A percentile compares a stretch with the other conserved stretches of the same genome.
Conservation (phyloP, 1,140 invertebrate genomes). For the Apis laboriosa region DNA sequence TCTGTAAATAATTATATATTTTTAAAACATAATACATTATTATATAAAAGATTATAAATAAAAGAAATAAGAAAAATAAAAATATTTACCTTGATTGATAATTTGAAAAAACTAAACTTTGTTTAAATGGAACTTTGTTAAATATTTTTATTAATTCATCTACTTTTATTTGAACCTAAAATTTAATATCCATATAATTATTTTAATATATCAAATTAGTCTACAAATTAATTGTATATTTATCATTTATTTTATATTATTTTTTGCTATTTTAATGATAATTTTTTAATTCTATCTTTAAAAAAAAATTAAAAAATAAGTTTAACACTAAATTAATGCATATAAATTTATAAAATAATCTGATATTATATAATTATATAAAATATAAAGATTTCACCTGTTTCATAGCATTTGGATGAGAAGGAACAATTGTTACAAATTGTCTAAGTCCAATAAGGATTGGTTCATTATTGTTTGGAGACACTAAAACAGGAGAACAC, state of each 20-base stretch:
- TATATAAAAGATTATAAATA: conserved; percentile 13
- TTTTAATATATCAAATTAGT: neutral
- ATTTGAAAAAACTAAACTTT: conserved; percentile 95
- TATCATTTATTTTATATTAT: neutral
- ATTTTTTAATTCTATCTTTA: neutral
- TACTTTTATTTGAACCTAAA: conserved; percentile 85
- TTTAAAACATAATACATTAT: neutral
- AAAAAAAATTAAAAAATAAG: neutral
- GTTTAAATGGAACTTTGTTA: conserved; percentile 88
- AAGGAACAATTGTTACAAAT: conserved; percentile 84
- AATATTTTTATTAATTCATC: conserved; percentile 87
- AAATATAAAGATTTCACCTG: conserved; percentile 75
- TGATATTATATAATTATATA: neutral
- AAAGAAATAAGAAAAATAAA: conserved; percentile 39
- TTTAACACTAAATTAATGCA: neutral
- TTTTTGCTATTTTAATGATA: neutral
- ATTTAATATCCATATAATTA: conserved; percentile 41
- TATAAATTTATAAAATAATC: neutral
- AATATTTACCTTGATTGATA: conserved; percentile 86
- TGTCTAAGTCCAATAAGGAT: conserved; percentile 90
- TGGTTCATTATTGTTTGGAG: conserved; percentile 83
- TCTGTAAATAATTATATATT: conserved; percentile 69
- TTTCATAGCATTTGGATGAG: conserved; percentile 83
- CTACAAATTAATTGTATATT: neutral
- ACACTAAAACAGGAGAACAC: conserved; percentile 87